Evolutionary conservation across 2,888 invertebrate species (phyloP).

Genomic region (Eristalinus sepulchralis): DNA sequence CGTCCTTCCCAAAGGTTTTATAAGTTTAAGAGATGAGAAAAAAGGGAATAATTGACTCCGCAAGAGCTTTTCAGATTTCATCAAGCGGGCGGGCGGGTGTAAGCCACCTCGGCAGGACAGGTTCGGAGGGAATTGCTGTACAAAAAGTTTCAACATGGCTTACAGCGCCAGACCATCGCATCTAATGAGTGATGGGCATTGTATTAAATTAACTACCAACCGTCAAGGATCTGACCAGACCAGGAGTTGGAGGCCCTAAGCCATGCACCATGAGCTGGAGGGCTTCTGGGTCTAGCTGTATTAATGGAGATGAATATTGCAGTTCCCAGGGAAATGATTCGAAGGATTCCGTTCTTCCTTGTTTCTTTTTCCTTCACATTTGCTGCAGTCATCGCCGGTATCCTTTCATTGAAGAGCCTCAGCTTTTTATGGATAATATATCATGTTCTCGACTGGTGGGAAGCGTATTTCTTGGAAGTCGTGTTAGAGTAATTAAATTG

Average conservation of each 20-base stretch:
- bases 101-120: background rate
- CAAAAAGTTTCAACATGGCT: slow-evolving; percentile 10
- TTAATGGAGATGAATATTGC: slow-evolving; percentile 7
- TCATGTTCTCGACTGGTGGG: background rate
- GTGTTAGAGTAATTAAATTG: slow-evolving; percentile 15
- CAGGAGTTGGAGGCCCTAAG: background rate
- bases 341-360: background rate
- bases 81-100: background rate
- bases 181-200: slow-evolving; percentile 12
- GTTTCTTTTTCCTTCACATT: background rate
- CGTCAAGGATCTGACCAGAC: background rate
- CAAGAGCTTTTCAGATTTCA: background rate
- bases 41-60: slow-evolving; percentile 18
- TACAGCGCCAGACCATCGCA: background rate
- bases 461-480: background rate
- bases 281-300: background rate
- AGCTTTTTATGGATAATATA: slow-evolving; percentile 6
- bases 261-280: background rate
- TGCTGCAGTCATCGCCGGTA: background rate
- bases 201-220: slow-evolving; percentile 25
- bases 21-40: background rate
- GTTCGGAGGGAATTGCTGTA: background rate
- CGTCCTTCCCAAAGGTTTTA: background rate
- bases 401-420: slow-evolving; percentile 7
- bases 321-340: background rate